Conservation (phyloP, 2,797 vertebrate species). For the Poecilia wingei region DNA sequence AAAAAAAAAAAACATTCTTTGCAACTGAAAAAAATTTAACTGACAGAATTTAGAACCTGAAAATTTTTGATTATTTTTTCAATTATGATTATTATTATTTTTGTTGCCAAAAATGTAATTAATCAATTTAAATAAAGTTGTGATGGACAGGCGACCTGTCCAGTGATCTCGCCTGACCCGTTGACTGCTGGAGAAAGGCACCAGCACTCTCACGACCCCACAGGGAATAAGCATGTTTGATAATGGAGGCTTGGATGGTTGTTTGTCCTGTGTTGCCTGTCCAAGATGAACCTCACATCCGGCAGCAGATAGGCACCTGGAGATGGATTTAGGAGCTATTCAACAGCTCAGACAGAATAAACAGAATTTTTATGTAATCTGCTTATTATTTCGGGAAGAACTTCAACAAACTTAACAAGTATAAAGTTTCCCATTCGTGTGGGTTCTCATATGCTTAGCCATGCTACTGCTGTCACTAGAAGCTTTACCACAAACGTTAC, state of each 20-base stretch:
- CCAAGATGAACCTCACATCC: background rate
- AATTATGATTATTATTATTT: too few species aligned
- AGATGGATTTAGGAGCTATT: background rate
- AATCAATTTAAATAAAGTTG: too few species aligned
- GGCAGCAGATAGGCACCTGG: background rate
- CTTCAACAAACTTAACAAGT: background rate
- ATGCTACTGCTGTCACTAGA: slow-evolving; percentile 11
- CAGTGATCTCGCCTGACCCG: too few species aligned
- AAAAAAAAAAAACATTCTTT: too few species aligned
- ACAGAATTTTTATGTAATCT: background rate
- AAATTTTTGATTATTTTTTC: too few species aligned
- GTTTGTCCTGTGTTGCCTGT: background rate
- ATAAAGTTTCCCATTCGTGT: background rate
- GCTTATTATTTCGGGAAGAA: background rate
- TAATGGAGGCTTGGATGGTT: background rate
- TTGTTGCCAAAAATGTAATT: too few species aligned
- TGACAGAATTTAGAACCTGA: too few species aligned
- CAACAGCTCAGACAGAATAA: background rate
- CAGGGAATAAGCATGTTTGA: too few species aligned
- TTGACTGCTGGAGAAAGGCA: too few species aligned
- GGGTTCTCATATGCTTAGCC: slow-evolving; percentile 6
- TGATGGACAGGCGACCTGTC: too few species aligned
- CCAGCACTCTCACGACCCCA: too few species aligned
- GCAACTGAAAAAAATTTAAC: too few species aligned
- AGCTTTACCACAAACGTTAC: background rate